Evolutionary conservation across 2,797 vertebrate genomes (phyloP), one percentile per base, ranked within the genome.

Genomic region (Nyctibius grandis): DNA sequence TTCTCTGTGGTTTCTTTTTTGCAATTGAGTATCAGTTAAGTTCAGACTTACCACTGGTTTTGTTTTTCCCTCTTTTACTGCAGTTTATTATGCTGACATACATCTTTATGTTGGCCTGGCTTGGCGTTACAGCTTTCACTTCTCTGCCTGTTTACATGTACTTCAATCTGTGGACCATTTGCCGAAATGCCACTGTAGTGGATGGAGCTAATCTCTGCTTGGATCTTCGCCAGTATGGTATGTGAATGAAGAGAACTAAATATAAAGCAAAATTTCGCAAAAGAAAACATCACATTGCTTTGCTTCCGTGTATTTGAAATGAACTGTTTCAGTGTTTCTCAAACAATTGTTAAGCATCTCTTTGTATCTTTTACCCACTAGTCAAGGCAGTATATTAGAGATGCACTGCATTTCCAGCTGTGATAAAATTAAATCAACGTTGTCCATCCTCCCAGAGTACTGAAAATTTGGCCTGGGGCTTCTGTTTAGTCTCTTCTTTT

Each of bases 71-170:
- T 81, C 31, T 91, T 88, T 96, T 87, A 15, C 93, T 96, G 28
- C 97, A 99, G 99, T 99, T 99, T 97, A 99, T 99, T 97, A 99
- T 99, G 99, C 98, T 99, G 99, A 99, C 99, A 26, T 99, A 99
- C 97, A 98, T 99, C 96, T 99, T 99, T 98, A 99, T 99, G 99
- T 97, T 99, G 98, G 99, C 99, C 96, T 99, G 99, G 99, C 98
- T 99, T 29, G 99, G 99, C 2, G 99, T 99, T 93, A 99, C 99
- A 9, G 99, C 99, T 23, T 99, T 99, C 95, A 99, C 99, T 85
- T 99, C 99, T 75, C 98, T 99, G 88, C 99, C 99, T 3, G 99
- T 99, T 97, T 99, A 99, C 94, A 99, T 99, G 98, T 99, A 99
- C 97, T 99, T 99, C 98, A 99, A 99, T 95, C 98, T 99, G 97